Evolutionary conservation across 2,888 invertebrate species (phyloP).

Genomic region (Electrophaes corylata): DNA sequence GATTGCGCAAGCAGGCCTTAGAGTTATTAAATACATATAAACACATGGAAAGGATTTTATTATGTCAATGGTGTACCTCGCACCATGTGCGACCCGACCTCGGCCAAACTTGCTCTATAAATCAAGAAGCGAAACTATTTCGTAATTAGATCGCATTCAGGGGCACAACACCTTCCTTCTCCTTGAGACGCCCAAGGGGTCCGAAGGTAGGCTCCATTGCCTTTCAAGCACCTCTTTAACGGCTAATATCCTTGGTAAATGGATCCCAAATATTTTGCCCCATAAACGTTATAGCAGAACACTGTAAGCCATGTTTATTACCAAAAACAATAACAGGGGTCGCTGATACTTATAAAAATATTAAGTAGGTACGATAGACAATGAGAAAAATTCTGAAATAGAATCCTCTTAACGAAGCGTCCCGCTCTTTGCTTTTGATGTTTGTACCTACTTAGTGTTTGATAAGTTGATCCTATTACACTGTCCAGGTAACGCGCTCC

Average conservation of each 20-base stretch:
- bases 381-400: constrained; percentile 47
- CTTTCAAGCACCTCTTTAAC: constrained; percentile 83
- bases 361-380: constrained; percentile 31
- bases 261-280: constrained; percentile 79
- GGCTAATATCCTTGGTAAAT: constrained; percentile 81
- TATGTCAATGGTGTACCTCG: constrained; percentile 66
- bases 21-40: background rate
- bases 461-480: constrained; percentile 85
- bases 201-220: constrained; percentile 77
- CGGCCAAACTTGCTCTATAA: constrained; percentile 82
- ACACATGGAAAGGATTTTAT: constrained; percentile 59
- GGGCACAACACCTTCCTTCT: constrained; percentile 80
- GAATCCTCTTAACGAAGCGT: constrained; percentile 76
- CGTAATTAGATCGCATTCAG: constrained; percentile 85
- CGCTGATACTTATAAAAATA: constrained; percentile 12
- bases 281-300: constrained; percentile 68
- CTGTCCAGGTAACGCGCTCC: constrained; percentile 76
- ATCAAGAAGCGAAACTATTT: constrained; percentile 85
- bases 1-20: no score
- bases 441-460: constrained; percentile 83
- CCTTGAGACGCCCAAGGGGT: constrained; percentile 79
- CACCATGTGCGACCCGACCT: constrained; percentile 70
- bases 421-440: constrained; percentile 83
- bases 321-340: constrained; percentile 26
- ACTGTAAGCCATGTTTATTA: constrained; percentile 75